Conservation (phyloP, 2,113 vertebrate species). For the Protobothrops flavoviridis region DNA sequence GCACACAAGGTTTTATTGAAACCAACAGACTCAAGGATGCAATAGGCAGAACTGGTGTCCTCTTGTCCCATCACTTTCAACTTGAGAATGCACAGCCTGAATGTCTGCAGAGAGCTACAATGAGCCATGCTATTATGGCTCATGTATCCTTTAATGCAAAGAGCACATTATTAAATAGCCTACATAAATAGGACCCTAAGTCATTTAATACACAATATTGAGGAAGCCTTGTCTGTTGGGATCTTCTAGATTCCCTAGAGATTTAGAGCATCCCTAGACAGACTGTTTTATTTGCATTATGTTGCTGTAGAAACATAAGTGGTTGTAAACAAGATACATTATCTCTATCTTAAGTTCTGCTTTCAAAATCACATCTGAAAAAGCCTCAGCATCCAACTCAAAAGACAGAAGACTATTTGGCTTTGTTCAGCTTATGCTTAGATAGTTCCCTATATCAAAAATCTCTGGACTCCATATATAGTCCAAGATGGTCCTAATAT, state of each 20-base stretch:
- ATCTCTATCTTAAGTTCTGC: not conserved
- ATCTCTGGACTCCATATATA: not conserved
- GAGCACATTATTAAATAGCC: not conserved
- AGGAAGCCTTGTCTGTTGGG: not conserved
- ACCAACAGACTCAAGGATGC: not conserved
- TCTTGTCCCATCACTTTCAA: not conserved
- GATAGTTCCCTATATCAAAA: not conserved
- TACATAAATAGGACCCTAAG: not conserved
- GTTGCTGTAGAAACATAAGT: constrained; percentile 47
- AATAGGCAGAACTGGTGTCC: not conserved
- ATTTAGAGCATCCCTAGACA: constrained; percentile 25
- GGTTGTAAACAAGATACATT: not conserved
- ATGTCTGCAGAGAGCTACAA: not conserved
- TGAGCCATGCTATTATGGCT: not conserved
- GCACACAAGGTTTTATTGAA: not conserved
- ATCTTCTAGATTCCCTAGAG: not conserved
- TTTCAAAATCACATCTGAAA: not conserved
- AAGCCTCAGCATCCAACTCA: not conserved
- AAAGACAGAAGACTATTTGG: not conserved
- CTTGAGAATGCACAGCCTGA: not conserved
- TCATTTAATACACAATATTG: not conserved
- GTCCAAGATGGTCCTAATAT: not conserved
- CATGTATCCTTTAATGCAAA: not conserved
- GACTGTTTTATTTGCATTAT: constrained; percentile 25
- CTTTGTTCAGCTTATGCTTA: not conserved